Conservation (phyloP, 2,797 vertebrate genomes). For the Gouania willdenowi region DNA sequence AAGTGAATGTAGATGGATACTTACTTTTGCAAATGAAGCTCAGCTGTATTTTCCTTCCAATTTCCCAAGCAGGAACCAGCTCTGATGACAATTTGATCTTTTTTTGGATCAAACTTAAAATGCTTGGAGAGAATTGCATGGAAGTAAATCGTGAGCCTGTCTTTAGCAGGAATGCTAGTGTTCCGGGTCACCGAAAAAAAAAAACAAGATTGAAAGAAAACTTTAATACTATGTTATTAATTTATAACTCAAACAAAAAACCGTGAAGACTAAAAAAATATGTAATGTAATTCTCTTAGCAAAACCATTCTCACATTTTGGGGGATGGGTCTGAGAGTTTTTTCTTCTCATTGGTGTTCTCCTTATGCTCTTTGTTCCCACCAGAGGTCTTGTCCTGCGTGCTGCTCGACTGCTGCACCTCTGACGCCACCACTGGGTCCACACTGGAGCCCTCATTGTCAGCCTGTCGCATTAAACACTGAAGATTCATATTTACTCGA, state of each 20-base stretch:
- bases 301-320: conserved; percentile 43
- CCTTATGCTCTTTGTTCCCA: background rate
- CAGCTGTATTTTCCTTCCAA: conserved; percentile 34
- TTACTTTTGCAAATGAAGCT: conserved; percentile 70
- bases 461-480: conserved; percentile 19
- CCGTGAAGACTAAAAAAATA: no score
- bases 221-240: no score
- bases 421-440: conserved; percentile 6
- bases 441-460: conserved; percentile 32
- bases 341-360: background rate
- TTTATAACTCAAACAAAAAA: no score
- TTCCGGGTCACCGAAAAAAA: conserved; percentile 36
- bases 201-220: background rate
- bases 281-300: no score
- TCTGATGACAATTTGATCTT: conserved; percentile 69
- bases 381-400: conserved; percentile 9
- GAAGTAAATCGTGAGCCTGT: conserved; percentile 81
- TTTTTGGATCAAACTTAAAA: conserved; percentile 62
- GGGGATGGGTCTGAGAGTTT: background rate
- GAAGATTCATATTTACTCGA: background rate
- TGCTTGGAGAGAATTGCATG: conserved; percentile 86
- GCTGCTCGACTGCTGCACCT: conserved; percentile 22
- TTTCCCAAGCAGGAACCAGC: conserved; percentile 30
- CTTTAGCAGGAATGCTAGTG: conserved; percentile 28
- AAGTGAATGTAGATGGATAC: no score